phyloP scores from a whole-genome alignment of 2,797 vertebrate genomes.

The Lerista edwardsae region DNA sequence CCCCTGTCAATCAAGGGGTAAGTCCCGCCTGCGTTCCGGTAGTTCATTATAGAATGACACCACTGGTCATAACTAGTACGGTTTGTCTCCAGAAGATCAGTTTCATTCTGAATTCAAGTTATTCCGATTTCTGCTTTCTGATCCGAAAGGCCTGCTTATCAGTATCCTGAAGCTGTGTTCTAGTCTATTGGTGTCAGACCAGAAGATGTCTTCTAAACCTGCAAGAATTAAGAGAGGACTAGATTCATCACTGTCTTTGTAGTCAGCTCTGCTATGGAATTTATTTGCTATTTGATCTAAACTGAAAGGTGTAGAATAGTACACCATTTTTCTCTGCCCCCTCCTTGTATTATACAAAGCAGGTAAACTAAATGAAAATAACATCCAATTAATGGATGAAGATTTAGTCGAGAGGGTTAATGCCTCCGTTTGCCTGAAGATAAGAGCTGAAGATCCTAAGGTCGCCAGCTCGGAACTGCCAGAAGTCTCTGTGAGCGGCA shows the following conservation, averaged over 20 bases:
- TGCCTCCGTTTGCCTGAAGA: no score
- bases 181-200: not conserved
- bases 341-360: not conserved
- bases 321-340: not conserved
- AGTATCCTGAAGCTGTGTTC: not conserved
- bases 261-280: constrained; percentile 21
- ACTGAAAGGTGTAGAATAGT: constrained; percentile 2
- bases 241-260: constrained; percentile 19
- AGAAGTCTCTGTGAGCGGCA: no score
- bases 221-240: constrained; percentile 11
- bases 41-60: no score
- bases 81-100: not conserved
- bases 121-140: not conserved
- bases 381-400: not conserved
- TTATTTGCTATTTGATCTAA: constrained; percentile 14
- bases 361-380: not conserved
- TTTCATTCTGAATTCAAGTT: constrained; percentile 9
- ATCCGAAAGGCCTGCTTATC: constrained; percentile 9
- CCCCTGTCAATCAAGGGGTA: no score
- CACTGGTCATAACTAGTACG: no score
- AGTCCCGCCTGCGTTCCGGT: no score
- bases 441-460: no score
- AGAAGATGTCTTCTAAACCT: constrained; percentile 7
- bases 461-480: no score
- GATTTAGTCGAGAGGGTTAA: no score